Percentiles rank a stretch among this genome's conserved stretches.
Conservation (phyloP, 2,797 vertebrate genomes). For the Darevskia mixta region DNA sequence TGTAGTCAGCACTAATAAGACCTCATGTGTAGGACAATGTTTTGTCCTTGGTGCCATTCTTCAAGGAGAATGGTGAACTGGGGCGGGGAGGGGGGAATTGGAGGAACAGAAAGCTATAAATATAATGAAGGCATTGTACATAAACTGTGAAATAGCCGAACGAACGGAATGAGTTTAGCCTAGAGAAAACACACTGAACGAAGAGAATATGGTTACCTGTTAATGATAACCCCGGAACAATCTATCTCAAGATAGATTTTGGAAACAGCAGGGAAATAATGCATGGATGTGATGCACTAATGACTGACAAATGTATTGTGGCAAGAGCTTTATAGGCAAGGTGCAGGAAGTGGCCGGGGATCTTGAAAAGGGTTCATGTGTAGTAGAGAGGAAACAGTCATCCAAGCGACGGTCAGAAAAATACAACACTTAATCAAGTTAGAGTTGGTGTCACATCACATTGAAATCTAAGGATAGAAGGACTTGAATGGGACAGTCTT, state of each 20-base stretch:
- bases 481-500: not conserved
- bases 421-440: not conserved
- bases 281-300: not conserved
- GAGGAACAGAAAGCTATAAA: not conserved
- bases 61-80: not conserved
- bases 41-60: not conserved
- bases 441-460: not conserved
- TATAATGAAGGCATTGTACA: not conserved
- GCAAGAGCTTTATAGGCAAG: not conserved
- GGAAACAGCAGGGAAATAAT: not conserved
- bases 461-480: not conserved
- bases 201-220: not conserved
- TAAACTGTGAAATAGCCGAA: not conserved
- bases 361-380: not conserved
- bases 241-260: not conserved
- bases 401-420: not conserved
- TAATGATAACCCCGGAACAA: not conserved
- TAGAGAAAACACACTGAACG: not conserved
- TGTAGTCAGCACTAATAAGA: conserved; percentile 11
- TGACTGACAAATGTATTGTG: not conserved
- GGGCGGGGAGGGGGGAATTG: not conserved
- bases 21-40: not conserved
- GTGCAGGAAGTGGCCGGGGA: not conserved
- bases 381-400: not conserved
- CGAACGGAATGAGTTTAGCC: not conserved